Evolutionary conservation across 2,888 invertebrate genomes (phyloP), one percentile per base, ranked within the genome.

Genomic region (Lasius platythorax): DNA sequence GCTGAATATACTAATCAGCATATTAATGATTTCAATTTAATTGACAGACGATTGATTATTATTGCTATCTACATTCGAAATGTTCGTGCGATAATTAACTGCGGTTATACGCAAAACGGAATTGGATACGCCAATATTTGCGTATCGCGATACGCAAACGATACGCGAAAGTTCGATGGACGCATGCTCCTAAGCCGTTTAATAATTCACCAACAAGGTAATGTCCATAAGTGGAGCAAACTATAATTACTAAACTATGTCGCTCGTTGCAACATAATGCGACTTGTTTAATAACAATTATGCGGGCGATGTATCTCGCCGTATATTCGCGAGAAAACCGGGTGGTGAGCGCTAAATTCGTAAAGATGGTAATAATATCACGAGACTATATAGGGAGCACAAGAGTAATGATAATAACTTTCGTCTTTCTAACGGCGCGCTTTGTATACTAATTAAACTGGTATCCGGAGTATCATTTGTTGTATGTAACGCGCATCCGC

Each of bases 191-290:
- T 68, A 78, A 78, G 78, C 56, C 23, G 6, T 68, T 68, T 68
- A 68, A 68, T 78, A 78, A 78, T 78, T 68, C 56, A 67, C 43
- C 68, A 58, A 68, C 68, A 43, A 30, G n/a, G 56, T 68, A 78
- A 58, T n/a, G 56, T 43, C n/a, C 53, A 43, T 68, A 78, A 78
- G 68, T 56, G 30, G 56, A 68, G 56, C 78, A 68, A 78, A 78
- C 78, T 78, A 40, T 78, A 68, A 68, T 78, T 78, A 78, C 78
- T n/a, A 15, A 68, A 78, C 78, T 78, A 56, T 78, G 78, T 78
- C 68, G 68, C 56, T n/a, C 18, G 68, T 56, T 68, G 56, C 68
- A 30, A 30, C 75, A 37, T 68, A 78, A 78, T 78, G 78, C 56
- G 78, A 56, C 68, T 68, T 56, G 68, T 78, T 78, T 68, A 56